Evolutionary conservation across 1,140 invertebrate species (phyloP).

Genomic region (Trichonephila inaurata): DNA sequence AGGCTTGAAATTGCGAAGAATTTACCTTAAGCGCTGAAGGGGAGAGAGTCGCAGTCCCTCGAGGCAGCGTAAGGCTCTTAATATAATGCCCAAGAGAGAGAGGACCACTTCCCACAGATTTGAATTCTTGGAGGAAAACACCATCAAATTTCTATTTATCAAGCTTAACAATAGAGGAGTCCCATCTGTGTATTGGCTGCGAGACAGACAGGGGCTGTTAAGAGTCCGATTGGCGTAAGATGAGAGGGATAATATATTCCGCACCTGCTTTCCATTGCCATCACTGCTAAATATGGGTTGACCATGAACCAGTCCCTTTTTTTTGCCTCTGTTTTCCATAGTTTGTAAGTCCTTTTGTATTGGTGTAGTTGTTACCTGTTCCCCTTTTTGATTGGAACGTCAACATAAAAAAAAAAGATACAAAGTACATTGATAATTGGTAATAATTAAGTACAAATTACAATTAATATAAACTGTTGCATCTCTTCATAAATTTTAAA

Average conservation of each 20-base stretch:
- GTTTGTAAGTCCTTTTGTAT: background rate
- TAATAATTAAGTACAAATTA: too few species aligned
- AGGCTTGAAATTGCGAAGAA: background rate
- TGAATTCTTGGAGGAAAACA: conserved; percentile 69
- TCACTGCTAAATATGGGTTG: background rate
- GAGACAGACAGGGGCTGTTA: conserved; percentile 21
- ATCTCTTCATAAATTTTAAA: too few species aligned
- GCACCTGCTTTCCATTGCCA: conserved; percentile 33
- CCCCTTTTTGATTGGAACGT: too few species aligned
- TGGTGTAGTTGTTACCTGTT: too few species aligned
- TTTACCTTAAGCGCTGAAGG: background rate
- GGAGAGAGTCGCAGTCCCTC: background rate
- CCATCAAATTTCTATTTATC: conserved; percentile 76
- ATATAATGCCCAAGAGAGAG: conserved; percentile 29
- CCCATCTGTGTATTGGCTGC: conserved; percentile 65
- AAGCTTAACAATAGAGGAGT: conserved; percentile 61
- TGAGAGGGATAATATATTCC: conserved; percentile 40
- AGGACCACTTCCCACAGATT: background rate
- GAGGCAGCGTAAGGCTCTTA: conserved; percentile 16
- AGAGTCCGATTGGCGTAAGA: conserved; percentile 16
- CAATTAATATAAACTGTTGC: too few species aligned
- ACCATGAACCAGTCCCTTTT: background rate
- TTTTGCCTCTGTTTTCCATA: background rate
- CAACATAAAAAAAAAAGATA: too few species aligned
- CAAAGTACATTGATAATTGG: too few species aligned